Evolutionary conservation across 2,113 vertebrate genomes (phyloP).

Genomic region (Acrocephalus kingi): DNA sequence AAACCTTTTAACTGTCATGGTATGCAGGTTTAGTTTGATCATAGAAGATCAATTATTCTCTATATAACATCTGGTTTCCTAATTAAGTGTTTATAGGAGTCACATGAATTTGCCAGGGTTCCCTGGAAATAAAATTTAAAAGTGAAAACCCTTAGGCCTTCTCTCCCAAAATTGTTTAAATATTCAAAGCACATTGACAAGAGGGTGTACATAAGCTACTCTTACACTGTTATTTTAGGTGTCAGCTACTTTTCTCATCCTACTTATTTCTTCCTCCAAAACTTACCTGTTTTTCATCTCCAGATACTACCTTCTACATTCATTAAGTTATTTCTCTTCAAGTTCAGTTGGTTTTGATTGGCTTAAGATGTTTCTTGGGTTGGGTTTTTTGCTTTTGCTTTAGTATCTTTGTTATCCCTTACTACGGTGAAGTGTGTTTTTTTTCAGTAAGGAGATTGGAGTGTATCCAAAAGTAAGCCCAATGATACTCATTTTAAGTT

Average conservation of each 20-base stretch:
- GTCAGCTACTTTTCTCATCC: not conserved
- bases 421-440: not conserved
- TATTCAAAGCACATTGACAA: not conserved
- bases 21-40: not conserved
- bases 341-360: not conserved
- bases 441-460: not conserved
- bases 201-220: accelerated
- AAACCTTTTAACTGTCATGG: not conserved
- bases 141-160: not conserved
- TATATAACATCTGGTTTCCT: not conserved
- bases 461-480: not conserved
- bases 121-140: not conserved
- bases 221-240: not conserved
- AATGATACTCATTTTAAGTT: not conserved
- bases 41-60: not conserved
- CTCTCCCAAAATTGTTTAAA: not conserved
- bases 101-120: not conserved
- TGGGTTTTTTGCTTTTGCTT: not conserved
- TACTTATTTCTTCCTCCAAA: not conserved
- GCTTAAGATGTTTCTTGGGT: not conserved
- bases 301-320: not conserved
- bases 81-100: not conserved
- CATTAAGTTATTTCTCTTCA: not conserved
- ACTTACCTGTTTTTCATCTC: not conserved
- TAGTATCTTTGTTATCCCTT: not conserved